Evolutionary conservation across 2,797 vertebrate species (phyloP).

Genomic region (Australoheros facetus): DNA sequence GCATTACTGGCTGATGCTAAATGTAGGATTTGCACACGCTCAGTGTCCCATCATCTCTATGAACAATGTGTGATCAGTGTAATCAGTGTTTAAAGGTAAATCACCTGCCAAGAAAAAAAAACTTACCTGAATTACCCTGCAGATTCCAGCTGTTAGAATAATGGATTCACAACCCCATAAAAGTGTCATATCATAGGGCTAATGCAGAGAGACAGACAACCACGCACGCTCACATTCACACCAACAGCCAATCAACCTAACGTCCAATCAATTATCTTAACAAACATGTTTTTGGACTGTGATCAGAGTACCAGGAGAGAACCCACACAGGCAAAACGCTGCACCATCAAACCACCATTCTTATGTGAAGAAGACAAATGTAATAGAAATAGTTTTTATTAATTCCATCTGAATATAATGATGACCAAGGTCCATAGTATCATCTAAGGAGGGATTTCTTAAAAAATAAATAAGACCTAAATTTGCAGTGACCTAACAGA

Average conservation of each 20-base stretch:
- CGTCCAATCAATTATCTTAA: neutral
- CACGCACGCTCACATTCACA: neutral
- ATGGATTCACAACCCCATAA: slow-evolving; percentile 21
- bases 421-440: neutral
- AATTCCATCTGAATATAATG: neutral
- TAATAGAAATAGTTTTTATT: too few species aligned
- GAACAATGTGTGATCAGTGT: slow-evolving; percentile 38
- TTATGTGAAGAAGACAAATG: too few species aligned
- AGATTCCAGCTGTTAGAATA: slow-evolving; percentile 16
- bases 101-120: slow-evolving; percentile 32
- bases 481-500: neutral
- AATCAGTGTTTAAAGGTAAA: slow-evolving; percentile 66
- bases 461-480: neutral
- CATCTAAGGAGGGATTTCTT: neutral
- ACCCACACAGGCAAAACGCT: too few species aligned
- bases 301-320: neutral
- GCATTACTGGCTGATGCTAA: slow-evolving; percentile 27
- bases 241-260: neutral
- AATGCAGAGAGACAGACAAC: neutral
- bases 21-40: slow-evolving; percentile 63
- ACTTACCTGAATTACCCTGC: slow-evolving; percentile 46
- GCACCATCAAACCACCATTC: too few species aligned
- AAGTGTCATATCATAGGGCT: neutral
- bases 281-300: neutral
- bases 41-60: neutral